phyloP scores from a whole-genome alignment of 2,797 vertebrate genomes.

The Perodicticus potto region DNA sequence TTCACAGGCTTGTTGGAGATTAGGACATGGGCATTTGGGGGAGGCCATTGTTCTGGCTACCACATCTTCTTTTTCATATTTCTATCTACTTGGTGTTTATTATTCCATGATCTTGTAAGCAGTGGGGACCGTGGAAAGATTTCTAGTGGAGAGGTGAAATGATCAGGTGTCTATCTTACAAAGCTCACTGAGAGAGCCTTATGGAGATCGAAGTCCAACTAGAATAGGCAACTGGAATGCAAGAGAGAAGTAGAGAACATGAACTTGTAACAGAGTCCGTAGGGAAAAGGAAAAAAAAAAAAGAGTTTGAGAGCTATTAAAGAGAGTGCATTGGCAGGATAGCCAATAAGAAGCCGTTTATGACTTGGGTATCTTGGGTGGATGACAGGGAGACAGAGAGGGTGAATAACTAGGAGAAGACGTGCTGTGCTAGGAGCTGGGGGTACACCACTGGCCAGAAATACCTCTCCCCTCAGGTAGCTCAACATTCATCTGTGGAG shows the following conservation, averaged over 20 bases:
- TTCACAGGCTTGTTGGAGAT: neutral
- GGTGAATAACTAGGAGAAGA: neutral
- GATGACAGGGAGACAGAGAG: neutral
- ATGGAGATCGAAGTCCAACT: neutral
- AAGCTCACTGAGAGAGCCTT: neutral
- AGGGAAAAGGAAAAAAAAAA: neutral
- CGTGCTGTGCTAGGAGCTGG: neutral
- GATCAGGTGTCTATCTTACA: neutral
- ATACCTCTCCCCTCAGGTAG: neutral
- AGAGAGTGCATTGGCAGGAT: neutral
- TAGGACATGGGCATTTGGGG: neutral
- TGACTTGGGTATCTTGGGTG: neutral
- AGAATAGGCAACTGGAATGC: neutral
- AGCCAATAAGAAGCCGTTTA: neutral
- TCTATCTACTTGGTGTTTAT: neutral
- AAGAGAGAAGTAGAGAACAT: neutral
- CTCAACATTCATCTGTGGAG: slow-evolving; percentile 8
- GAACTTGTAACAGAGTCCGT: neutral
- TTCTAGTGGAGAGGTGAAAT: slow-evolving; percentile 11
- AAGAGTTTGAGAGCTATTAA: neutral
- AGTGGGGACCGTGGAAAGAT: neutral
- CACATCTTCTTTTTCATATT: neutral
- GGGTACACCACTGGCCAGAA: neutral
- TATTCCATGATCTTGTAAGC: neutral
- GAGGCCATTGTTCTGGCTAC: neutral